Evolutionary conservation across 1,140 invertebrate genomes (phyloP).

Genomic region (Sitophilus oryzae): DNA sequence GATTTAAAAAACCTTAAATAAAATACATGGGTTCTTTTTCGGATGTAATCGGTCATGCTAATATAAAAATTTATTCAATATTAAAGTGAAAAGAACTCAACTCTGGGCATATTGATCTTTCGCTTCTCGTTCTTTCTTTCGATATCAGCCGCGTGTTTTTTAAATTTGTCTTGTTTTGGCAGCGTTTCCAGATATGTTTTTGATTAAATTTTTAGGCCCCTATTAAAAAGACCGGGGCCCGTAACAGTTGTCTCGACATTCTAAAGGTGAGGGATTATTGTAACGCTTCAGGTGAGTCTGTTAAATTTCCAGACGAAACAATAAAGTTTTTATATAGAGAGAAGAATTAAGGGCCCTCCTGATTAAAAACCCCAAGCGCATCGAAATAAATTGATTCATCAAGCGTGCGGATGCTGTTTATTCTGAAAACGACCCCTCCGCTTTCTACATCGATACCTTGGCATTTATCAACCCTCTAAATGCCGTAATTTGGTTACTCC

Average conservation of each 20-base stretch:
- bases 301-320: no score
- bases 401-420: background rate
- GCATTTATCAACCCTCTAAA: background rate
- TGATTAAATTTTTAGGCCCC: no score
- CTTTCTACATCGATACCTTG: background rate
- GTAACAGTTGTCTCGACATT: no score
- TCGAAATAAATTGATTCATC: background rate
- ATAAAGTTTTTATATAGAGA: no score
- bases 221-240: no score
- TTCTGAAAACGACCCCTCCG: background rate
- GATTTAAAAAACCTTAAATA: slow-evolving; percentile 23
- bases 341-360: no score
- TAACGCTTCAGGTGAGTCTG: no score
- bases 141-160: no score
- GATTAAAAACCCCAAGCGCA: background rate
- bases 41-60: slow-evolving; percentile 18
- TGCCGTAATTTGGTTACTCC: no score
- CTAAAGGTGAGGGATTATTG: no score
- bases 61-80: slow-evolving; percentile 14
- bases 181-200: no score
- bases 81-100: slow-evolving; percentile 3
- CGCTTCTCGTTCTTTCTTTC: background rate
- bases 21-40: slow-evolving; percentile 15
- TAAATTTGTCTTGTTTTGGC: no score
- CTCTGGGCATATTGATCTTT: slow-evolving; percentile 16